Conservation (phyloP, 2,113 vertebrate species). For the Clinocottus analis region DNA sequence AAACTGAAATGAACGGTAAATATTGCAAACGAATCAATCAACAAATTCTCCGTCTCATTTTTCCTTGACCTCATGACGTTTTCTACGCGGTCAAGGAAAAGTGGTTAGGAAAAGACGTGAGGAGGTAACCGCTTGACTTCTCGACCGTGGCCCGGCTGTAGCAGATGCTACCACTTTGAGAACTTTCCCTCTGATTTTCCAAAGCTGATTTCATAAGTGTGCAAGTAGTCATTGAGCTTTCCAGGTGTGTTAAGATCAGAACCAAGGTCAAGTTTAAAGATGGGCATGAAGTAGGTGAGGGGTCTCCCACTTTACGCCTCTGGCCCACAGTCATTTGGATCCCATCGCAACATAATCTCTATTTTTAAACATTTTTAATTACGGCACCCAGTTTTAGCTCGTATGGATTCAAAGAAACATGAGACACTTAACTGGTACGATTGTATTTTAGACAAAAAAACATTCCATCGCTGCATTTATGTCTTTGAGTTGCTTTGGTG, state of each 20-base stretch:
- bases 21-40: background rate
- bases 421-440: constrained; percentile 12
- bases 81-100: background rate
- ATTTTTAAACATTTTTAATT: no score
- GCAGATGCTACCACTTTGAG: background rate
- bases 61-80: background rate
- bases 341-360: no score
- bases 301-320: background rate
- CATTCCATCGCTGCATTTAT: constrained; percentile 28
- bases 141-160: background rate
- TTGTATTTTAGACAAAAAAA: constrained; percentile 37
- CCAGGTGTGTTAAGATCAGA: background rate
- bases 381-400: no score
- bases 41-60: background rate
- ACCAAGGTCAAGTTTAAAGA: background rate
- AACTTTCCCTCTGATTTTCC: no score
- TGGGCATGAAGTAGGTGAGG: background rate
- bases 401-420: constrained; percentile 7
- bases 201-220: no score
- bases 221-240: background rate
- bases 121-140: no score
- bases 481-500: constrained; percentile 5
- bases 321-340: no score
- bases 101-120: background rate
- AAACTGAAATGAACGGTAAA: background rate